These are phyloP conservation scores for Acanthosepion lycidas DNA, from an alignment of 2,888 invertebrate species.

Conservation along the genomic window DNA sequence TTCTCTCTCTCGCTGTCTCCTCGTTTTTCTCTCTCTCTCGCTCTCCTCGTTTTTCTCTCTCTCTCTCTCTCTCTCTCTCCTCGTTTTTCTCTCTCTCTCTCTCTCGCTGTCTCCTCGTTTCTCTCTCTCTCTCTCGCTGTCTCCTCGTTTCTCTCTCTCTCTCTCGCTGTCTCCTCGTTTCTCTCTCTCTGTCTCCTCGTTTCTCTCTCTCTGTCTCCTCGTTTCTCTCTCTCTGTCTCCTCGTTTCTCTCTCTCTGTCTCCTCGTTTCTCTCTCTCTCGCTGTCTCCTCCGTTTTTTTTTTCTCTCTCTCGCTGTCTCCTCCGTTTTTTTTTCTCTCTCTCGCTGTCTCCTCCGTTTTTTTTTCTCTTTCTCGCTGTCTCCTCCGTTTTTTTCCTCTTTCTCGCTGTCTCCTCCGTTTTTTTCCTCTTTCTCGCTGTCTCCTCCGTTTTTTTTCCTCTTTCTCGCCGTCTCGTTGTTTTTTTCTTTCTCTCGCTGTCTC, in stretches of 20 bases:
- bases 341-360: background rate
- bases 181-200: too few species aligned
- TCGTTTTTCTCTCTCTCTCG: background rate
- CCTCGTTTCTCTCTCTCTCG: too few species aligned
- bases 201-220: background rate
- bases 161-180: background rate
- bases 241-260: too few species aligned
- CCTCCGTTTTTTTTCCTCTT: background rate
- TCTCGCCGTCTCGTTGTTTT: background rate
- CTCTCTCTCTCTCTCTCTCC: background rate
- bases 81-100: background rate
- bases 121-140: background rate
- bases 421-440: background rate
- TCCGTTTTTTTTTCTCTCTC: background rate
- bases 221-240: background rate
- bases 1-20: background rate
- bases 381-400: background rate
- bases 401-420: accelerated
- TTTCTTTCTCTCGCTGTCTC: background rate
- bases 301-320: too few species aligned
- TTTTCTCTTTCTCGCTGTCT: too few species aligned
- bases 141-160: background rate
- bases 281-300: too few species aligned
- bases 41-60: background rate
- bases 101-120: background rate